phyloP scores from a whole-genome alignment of 2,888 invertebrate genomes.

The Eupithecia centaureata region DNA sequence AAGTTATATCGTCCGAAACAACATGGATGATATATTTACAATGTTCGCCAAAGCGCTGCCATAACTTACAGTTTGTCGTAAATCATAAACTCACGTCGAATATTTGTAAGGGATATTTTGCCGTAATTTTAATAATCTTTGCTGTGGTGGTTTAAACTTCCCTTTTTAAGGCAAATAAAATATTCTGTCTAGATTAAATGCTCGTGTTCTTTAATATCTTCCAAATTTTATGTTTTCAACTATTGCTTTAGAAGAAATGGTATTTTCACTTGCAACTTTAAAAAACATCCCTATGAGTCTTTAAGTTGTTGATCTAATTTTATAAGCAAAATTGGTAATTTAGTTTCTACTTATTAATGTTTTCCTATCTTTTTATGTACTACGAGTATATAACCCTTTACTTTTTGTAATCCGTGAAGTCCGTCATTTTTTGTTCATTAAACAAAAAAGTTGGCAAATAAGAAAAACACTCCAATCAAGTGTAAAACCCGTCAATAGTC shows the following conservation, averaged over 20 bases:
- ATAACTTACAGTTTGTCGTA: slow-evolving; percentile 24
- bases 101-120: slow-evolving; percentile 7
- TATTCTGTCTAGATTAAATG: not conserved
- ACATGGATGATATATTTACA: slow-evolving; percentile 25
- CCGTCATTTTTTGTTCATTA: no score
- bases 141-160: not conserved
- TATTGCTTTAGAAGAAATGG: not conserved
- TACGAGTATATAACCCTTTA: no score
- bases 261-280: no score
- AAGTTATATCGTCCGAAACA: slow-evolving; percentile 48
- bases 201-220: not conserved
- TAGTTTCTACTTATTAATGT: no score
- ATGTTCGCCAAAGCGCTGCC: slow-evolving; percentile 13
- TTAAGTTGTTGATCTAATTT: no score
- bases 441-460: no score
- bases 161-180: not conserved
- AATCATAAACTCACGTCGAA: slow-evolving; percentile 50
- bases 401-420: no score
- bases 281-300: no score
- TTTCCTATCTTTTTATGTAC: no score
- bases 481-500: no score
- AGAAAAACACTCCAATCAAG: no score
- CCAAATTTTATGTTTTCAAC: not conserved
- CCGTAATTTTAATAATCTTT: slow-evolving; percentile 1
- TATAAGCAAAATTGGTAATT: no score